A percentile compares a stretch with the other conserved stretches of the same genome.
These are phyloP conservation scores for Siniperca undulata DNA, from an alignment of 2,797 vertebrate genomes.

Conservation along the genomic window DNA sequence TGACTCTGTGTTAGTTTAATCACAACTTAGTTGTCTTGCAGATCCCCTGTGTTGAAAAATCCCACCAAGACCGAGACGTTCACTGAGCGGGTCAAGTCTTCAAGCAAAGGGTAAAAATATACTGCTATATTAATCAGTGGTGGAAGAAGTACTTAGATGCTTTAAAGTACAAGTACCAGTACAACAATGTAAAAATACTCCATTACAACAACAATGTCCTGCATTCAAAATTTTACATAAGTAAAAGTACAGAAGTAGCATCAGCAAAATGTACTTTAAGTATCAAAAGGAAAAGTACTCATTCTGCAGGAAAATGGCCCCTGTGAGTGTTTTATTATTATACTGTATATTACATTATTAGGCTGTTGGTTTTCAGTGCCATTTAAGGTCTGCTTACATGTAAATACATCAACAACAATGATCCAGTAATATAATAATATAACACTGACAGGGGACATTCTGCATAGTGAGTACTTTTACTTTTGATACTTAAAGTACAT, in stretches of 20 bases:
- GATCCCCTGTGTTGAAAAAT: constrained; percentile 67
- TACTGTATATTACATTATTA: background rate
- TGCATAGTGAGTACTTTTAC: background rate
- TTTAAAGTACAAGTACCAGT: too few relatives aligned
- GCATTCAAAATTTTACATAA: background rate
- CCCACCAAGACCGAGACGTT: constrained; percentile 71
- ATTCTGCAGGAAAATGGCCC: too few relatives aligned
- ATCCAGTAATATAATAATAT: too few relatives aligned
- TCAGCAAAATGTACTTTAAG: background rate
- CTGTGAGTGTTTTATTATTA: background rate
- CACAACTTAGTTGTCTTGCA: constrained; percentile 34
- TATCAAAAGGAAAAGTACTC: background rate
- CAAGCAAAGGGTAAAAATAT: constrained; percentile 74
- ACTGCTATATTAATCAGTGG: background rate
- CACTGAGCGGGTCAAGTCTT: constrained; percentile 74
- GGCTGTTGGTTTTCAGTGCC: background rate
- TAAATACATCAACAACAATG: too few relatives aligned
- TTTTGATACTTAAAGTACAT: too few relatives aligned
- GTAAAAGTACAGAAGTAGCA: background rate
- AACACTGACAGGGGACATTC: too few relatives aligned
- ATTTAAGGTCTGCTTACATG: too few relatives aligned
- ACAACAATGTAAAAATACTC: too few relatives aligned
- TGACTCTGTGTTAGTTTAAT: background rate
- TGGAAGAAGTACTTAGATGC: too few relatives aligned
- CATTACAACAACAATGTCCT: too few relatives aligned